Percentiles rank a stretch among this genome's conserved stretches.
Evolutionary conservation across 2,888 invertebrate species (phyloP).

Genomic region (Cantharis nigra): DNA sequence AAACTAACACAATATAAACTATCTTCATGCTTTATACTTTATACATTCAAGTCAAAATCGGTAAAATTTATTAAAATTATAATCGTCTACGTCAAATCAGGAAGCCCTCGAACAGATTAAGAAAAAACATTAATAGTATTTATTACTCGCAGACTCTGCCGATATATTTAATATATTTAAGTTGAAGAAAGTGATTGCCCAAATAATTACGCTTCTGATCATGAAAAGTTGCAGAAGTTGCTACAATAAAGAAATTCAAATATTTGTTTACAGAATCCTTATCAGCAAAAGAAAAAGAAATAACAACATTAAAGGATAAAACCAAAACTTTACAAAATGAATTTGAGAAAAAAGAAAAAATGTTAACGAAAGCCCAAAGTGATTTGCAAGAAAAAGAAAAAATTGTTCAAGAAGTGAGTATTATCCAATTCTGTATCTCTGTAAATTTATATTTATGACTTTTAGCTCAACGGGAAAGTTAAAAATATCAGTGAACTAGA

Average conservation of each 20-base stretch:
- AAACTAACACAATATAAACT: too few relatives aligned
- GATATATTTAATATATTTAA: too few relatives aligned
- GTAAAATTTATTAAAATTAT: too few relatives aligned
- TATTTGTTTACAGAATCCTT: constrained; percentile 58
- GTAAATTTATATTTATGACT: background rate
- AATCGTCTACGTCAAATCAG: too few relatives aligned
- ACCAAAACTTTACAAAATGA: constrained; percentile 69
- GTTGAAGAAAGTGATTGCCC: too few relatives aligned
- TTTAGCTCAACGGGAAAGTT: constrained; percentile 60
- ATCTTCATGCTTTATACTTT: too few relatives aligned
- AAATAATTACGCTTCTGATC: too few relatives aligned
- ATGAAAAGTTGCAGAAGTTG: too few relatives aligned
- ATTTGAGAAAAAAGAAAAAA: constrained; percentile 67
- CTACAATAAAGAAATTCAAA: background rate
- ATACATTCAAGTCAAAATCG: too few relatives aligned
- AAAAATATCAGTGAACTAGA: constrained; percentile 68
- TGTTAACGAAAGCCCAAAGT: constrained; percentile 64
- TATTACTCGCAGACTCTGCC: too few relatives aligned
- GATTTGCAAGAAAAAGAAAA: constrained; percentile 65
- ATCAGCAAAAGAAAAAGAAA: constrained; percentile 60
- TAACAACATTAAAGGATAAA: constrained; percentile 63
- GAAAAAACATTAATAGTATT: too few relatives aligned
- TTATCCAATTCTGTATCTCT: background rate
- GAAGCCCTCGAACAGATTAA: too few relatives aligned
- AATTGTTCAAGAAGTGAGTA: constrained; percentile 62